Evolutionary conservation across 2,888 invertebrate genomes (phyloP).

Genomic region (Tricholauxania praeusta): DNA sequence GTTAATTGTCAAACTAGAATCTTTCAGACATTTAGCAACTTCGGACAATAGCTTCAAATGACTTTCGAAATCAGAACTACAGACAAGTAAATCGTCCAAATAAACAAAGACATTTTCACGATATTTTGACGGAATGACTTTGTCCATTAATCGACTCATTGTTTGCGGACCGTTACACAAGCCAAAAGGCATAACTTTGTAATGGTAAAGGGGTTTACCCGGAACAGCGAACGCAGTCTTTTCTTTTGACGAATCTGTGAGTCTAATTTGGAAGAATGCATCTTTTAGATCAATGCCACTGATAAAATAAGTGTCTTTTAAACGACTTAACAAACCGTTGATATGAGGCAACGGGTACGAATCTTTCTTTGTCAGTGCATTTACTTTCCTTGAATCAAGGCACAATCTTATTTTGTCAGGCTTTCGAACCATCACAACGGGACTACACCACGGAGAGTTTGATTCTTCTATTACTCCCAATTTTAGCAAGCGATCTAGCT

Average conservation of each 20-base stretch:
- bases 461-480: too few species aligned
- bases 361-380: too few species aligned
- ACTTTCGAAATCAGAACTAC: neutral
- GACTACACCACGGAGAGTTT: too few species aligned
- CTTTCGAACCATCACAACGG: too few species aligned
- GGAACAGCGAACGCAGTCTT: constrained; percentile 50
- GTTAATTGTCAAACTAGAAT: constrained; percentile 20
- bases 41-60: constrained; percentile 7
- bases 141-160: constrained; percentile 30
- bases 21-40: constrained; percentile 10
- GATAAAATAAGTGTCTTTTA: too few species aligned
- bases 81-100: constrained; percentile 28
- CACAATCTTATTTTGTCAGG: too few species aligned
- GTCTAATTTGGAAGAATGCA: neutral
- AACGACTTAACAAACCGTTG: too few species aligned
- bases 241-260: neutral
- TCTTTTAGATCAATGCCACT: too few species aligned
- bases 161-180: constrained; percentile 33
- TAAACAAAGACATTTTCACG: constrained; percentile 26
- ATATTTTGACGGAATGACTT: constrained; percentile 18
- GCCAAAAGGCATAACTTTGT: constrained; percentile 40
- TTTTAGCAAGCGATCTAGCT: too few species aligned
- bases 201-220: constrained; percentile 36
- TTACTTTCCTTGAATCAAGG: too few species aligned
- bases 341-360: too few species aligned